phyloP scores from a whole-genome alignment of 2,888 invertebrate species.

The Leptinotarsa haldemani region DNA sequence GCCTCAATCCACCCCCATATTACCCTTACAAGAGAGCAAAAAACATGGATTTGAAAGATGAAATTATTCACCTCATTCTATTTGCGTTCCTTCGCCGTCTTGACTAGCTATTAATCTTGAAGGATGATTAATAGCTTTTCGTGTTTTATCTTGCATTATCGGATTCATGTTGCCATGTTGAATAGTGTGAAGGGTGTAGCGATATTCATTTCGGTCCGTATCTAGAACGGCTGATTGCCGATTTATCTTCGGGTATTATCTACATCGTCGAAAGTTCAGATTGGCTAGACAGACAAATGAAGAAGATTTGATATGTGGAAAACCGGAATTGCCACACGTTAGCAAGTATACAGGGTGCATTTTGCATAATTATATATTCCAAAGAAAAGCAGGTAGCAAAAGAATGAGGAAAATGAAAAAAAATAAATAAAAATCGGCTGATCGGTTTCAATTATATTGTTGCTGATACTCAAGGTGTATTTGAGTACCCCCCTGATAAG shows the following conservation, averaged over 20 bases:
- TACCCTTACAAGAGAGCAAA: neutral
- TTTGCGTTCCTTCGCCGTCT: slow-evolving; percentile 12
- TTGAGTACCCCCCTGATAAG: no score
- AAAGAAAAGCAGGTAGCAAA: no score
- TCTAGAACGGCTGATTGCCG: neutral
- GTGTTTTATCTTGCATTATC: slow-evolving; percentile 19
- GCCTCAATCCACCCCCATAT: neutral
- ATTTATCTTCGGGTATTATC: slow-evolving; percentile 14
- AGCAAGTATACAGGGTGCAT: no score
- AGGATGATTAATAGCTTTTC: slow-evolving; percentile 19
- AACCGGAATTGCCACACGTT: neutral
- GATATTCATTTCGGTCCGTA: neutral
- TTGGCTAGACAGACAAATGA: neutral
- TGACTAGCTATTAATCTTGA: slow-evolving; percentile 21
- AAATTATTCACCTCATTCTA: slow-evolving; percentile 15
- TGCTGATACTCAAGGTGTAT: no score
- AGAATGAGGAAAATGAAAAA: no score
- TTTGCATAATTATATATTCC: no score
- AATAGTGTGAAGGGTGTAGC: neutral
- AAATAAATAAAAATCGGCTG: no score
- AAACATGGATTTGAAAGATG: slow-evolving; percentile 9
- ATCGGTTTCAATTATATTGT: no score
- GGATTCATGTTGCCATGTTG: slow-evolving; percentile 10
- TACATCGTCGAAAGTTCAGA: neutral
- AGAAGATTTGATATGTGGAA: neutral